Evolutionary conservation across 2,113 vertebrate genomes (phyloP).

Genomic region (Percina caprodes): DNA sequence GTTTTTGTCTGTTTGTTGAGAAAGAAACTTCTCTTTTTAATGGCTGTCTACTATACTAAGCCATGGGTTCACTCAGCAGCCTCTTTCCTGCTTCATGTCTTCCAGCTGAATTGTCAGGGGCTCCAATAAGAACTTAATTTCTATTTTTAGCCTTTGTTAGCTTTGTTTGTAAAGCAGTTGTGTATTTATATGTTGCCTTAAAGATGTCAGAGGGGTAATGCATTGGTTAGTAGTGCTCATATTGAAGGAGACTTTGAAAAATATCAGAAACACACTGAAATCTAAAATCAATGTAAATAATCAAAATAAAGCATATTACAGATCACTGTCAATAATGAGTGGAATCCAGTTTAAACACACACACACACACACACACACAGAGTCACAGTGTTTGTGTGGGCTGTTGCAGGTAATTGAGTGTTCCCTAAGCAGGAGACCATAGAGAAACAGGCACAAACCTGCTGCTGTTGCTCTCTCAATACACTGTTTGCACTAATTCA

Average conservation of each 20-base stretch:
- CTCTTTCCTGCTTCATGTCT: neutral
- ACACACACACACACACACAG: too few species aligned
- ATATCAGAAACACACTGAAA: neutral
- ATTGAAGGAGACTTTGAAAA: neutral
- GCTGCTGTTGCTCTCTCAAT: slow-evolving; percentile 56
- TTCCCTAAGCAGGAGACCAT: slow-evolving; percentile 41
- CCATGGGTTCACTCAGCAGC: neutral
- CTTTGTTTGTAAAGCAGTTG: neutral
- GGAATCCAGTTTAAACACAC: too few species aligned
- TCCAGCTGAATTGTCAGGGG: neutral
- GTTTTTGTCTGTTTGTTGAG: neutral
- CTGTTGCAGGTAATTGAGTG: slow-evolving; percentile 53
- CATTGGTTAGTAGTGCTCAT: neutral
- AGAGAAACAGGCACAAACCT: slow-evolving; percentile 54
- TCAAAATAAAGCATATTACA: too few species aligned
- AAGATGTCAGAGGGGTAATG: neutral
- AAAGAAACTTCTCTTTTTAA: neutral
- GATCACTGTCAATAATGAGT: too few species aligned
- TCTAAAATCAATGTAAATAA: too few species aligned
- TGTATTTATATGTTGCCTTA: neutral
- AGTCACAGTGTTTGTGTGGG: slow-evolving; percentile 17
- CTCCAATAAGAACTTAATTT: neutral
- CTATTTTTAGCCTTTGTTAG: neutral
- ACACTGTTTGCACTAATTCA: slow-evolving; percentile 12
- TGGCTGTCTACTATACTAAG: neutral